A percentile compares a stretch with the other conserved stretches of the same genome.
phyloP scores from a whole-genome alignment of 2,797 vertebrate species.

The Lagocephalus sceleratus region DNA sequence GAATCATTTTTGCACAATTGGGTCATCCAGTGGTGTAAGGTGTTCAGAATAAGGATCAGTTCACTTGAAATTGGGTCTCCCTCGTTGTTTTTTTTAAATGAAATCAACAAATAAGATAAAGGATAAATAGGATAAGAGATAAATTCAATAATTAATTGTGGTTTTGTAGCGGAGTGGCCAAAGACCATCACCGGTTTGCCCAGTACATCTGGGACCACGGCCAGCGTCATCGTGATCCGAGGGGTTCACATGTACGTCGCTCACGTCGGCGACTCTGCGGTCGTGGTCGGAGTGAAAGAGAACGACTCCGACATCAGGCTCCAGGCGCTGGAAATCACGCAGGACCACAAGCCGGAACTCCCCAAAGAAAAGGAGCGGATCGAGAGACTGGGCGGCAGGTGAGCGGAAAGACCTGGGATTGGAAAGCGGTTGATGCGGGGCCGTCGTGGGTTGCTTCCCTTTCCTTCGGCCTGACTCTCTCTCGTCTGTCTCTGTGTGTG shows the following conservation, averaged over 20 bases:
- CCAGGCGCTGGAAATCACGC: constrained; percentile 91
- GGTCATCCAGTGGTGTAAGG: too few species aligned
- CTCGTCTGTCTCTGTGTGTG: constrained; percentile 8
- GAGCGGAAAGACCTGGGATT: constrained; percentile 12
- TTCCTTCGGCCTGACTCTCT: not conserved
- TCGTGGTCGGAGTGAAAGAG: constrained; percentile 91
- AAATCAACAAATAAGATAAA: too few species aligned
- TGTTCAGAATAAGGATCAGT: too few species aligned
- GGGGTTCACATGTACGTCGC: constrained; percentile 94
- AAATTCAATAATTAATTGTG: not conserved
- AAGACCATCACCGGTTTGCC: constrained; percentile 93
- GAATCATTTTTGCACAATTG: too few species aligned
- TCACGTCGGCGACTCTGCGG: constrained; percentile 92
- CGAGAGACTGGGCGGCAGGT: constrained; percentile 95
- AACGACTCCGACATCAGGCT: constrained; percentile 85
- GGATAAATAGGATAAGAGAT: too few species aligned
- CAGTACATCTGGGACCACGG: constrained; percentile 93
- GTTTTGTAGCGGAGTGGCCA: constrained; percentile 87
- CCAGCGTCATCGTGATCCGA: constrained; percentile 92
- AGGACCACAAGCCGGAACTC: constrained; percentile 95
- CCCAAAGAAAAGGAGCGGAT: constrained; percentile 93
- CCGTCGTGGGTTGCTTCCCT: not conserved
- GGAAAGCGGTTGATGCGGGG: too few species aligned
- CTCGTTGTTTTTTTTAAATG: too few species aligned
- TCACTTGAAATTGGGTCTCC: too few species aligned